A percentile compares a stretch with the other conserved stretches of the same genome.
Evolutionary conservation across 1,140 invertebrate genomes (phyloP).

Genomic region (Thrips palmi): DNA sequence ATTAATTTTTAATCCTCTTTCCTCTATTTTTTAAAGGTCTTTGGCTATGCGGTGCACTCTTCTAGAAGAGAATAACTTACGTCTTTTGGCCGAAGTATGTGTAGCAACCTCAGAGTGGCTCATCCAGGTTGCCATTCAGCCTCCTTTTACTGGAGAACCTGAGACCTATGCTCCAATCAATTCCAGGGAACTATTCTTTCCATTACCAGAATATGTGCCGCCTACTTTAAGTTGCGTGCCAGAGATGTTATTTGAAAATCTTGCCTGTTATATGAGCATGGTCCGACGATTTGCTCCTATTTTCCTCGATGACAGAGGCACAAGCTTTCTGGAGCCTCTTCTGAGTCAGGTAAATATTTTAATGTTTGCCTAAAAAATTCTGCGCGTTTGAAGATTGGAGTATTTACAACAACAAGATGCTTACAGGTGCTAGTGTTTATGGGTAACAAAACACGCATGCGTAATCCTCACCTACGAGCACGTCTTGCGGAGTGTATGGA

Average conservation of each 20-base stretch:
- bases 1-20: constrained; percentile 21
- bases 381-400: no score
- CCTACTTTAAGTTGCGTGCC: constrained; percentile 57
- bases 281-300: constrained; percentile 39
- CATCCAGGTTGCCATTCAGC: constrained; percentile 48
- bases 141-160: constrained; percentile 18
- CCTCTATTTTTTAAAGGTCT: constrained; percentile 27
- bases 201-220: constrained; percentile 37
- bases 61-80: constrained; percentile 46
- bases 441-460: constrained; percentile 34
- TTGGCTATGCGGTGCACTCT: constrained; percentile 47
- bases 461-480: constrained; percentile 86
- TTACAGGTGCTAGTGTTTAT: constrained; percentile 40
- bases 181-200: constrained; percentile 38
- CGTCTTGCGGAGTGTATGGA: constrained; percentile 76
- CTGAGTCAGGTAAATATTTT: constrained; percentile 39
- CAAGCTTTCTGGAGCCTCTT: constrained; percentile 42
- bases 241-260: constrained; percentile 79
- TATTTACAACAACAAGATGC: no score
- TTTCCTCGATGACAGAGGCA: constrained; percentile 38
- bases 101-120: constrained; percentile 70
- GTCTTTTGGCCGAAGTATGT: constrained; percentile 52
- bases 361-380: no score
- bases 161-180: constrained; percentile 32
- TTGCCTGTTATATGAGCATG: constrained; percentile 60